These are phyloP conservation scores for Drosophila merina DNA, from an alignment of 2,888 invertebrate genomes.

Conservation along the genomic window DNA sequence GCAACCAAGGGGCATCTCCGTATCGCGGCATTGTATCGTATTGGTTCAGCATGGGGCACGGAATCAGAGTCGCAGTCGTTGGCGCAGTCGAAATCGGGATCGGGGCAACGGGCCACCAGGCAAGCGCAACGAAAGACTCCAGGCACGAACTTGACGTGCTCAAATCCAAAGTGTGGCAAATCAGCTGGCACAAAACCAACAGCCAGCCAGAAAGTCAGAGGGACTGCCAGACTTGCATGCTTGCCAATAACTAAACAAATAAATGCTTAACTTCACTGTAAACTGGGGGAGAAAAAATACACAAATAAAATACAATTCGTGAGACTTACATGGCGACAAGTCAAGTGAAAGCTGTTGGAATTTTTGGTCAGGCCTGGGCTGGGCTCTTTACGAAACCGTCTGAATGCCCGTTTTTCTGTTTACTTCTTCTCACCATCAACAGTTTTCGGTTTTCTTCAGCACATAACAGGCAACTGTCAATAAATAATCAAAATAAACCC, in stretches of 20 bases:
- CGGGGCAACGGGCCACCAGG: conserved; percentile 67
- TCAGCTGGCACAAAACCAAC: conserved; percentile 42
- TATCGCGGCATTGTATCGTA: conserved; percentile 11
- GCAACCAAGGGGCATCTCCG: conserved; percentile 20
- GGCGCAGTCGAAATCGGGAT: conserved; percentile 7
- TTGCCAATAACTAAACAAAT: conserved; percentile 54
- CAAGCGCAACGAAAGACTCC: conserved; percentile 76
- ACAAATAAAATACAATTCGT: conserved; percentile 35
- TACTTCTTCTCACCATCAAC: conserved; percentile 21
- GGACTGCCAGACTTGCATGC: conserved; percentile 5
- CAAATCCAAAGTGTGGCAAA: conserved; percentile 76
- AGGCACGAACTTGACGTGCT: conserved; percentile 79
- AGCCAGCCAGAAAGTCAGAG: neutral
- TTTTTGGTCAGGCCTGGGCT: conserved; percentile 25
- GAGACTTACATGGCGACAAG: conserved; percentile 28
- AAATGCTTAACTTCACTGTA: conserved; percentile 59
- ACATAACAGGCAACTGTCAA: conserved; percentile 77
- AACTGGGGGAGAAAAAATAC: conserved; percentile 18
- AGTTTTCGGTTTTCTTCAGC: conserved; percentile 34
- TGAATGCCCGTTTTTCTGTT: conserved; percentile 6
- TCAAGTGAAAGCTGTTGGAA: conserved; percentile 62
- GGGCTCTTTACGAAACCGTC: conserved; percentile 64
- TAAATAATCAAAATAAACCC: conserved; percentile 76
- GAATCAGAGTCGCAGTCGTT: neutral
- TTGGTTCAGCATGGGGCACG: conserved; percentile 6